phyloP scores from a whole-genome alignment of 2,888 invertebrate genomes.

The Venusia cambrica region DNA sequence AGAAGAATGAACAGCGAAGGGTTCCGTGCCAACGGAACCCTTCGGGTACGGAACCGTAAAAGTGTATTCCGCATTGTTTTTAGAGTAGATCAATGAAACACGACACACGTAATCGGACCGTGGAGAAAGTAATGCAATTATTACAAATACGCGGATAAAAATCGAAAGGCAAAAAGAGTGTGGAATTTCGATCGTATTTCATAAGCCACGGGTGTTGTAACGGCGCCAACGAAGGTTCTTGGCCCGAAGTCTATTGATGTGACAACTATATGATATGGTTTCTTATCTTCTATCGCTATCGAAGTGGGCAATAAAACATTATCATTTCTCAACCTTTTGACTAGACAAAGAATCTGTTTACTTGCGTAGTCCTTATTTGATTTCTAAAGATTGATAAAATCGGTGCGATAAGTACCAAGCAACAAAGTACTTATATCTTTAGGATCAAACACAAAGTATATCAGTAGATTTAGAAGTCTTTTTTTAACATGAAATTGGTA shows the following conservation, averaged over 20 bases:
- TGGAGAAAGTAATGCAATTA: constrained; percentile 70
- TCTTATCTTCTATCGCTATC: constrained; percentile 35
- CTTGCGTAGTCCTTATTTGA: constrained; percentile 6
- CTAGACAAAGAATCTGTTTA: constrained; percentile 7
- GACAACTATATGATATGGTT: constrained; percentile 31
- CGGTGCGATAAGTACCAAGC: too few species aligned
- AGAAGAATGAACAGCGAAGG: too few species aligned
- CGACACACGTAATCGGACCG: constrained; percentile 61
- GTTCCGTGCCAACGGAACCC: too few species aligned
- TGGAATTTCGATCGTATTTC: constrained; percentile 61
- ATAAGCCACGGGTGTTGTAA: constrained; percentile 55
- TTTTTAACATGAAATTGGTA: too few species aligned
- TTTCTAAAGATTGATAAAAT: constrained; percentile 8
- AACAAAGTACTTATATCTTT: too few species aligned
- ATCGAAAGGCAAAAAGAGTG: constrained; percentile 70
- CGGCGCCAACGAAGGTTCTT: constrained; percentile 44
- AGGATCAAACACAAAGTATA: too few species aligned
- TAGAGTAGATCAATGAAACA: constrained; percentile 49
- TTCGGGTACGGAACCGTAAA: too few species aligned
- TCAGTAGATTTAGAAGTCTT: too few species aligned
- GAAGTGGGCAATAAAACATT: constrained; percentile 23
- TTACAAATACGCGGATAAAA: constrained; percentile 51
- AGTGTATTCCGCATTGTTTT: constrained; percentile 45
- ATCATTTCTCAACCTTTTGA: constrained; percentile 10
- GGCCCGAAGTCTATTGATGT: constrained; percentile 40